Evolutionary conservation across 2,888 invertebrate genomes (phyloP).

Genomic region (Deroplatys truncata): DNA sequence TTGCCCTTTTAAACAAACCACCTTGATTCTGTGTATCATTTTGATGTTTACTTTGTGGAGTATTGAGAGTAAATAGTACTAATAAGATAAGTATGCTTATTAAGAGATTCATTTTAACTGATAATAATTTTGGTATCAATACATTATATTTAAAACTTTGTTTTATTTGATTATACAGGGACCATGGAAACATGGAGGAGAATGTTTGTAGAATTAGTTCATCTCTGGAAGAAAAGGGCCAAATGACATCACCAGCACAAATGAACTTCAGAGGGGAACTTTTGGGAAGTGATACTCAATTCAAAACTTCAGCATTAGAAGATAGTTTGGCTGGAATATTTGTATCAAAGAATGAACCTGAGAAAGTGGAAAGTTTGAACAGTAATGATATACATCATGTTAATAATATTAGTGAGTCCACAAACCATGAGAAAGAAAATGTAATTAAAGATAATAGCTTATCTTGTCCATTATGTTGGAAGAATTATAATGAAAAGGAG

Average conservation of each 20-base stretch:
- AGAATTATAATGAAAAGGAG: conserved; percentile 37
- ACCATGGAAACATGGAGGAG: background rate
- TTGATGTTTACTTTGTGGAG: no score
- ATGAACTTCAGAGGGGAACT: background rate
- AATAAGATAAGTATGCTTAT: background rate
- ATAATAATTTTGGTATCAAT: background rate
- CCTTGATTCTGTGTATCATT: no score
- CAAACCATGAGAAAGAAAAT: background rate
- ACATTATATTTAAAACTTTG: background rate
- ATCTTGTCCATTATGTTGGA: conserved; percentile 42
- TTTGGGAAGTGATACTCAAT: background rate
- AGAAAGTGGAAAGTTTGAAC: background rate
- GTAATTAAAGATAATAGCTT: background rate
- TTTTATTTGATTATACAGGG: background rate
- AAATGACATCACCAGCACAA: background rate
- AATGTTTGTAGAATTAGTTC: background rate
- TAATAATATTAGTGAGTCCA: background rate
- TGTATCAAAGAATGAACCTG: background rate
- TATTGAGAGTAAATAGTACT: background rate
- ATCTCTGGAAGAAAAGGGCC: background rate
- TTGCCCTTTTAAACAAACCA: no score
- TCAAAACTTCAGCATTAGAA: background rate
- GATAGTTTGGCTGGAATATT: background rate
- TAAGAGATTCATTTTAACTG: background rate
- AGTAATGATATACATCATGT: background rate